Evolutionary conservation across 2,797 vertebrate genomes (phyloP).

Genomic region (Zenarchopterus dispar): DNA sequence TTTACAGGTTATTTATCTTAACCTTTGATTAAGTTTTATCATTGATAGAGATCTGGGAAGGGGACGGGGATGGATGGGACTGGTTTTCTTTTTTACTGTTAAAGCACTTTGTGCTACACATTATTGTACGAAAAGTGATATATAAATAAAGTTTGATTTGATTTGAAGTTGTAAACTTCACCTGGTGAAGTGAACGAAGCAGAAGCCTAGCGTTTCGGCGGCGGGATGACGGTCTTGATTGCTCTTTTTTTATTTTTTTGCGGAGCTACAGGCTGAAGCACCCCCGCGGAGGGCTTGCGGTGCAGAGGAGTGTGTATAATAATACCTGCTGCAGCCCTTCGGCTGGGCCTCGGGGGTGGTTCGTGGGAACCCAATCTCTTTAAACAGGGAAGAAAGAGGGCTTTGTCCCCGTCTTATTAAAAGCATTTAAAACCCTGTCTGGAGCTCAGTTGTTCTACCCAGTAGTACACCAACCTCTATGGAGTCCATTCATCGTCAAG

Average conservation of each 20-base stretch:
- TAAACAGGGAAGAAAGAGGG: slow-evolving; percentile 78
- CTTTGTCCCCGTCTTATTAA: slow-evolving; percentile 83
- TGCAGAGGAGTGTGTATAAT: slow-evolving; percentile 22
- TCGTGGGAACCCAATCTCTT: slow-evolving; percentile 81
- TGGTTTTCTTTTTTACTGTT: no score
- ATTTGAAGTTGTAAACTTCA: no score
- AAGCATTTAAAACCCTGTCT: slow-evolving; percentile 79
- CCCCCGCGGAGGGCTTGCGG: slow-evolving; percentile 29
- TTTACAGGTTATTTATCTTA: no score
- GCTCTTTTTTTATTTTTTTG: slow-evolving; percentile 30
- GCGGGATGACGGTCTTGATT: slow-evolving; percentile 10
- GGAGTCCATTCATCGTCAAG: slow-evolving; percentile 68
- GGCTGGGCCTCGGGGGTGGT: slow-evolving; percentile 68
- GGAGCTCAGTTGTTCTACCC: slow-evolving; percentile 67
- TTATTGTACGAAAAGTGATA: no score
- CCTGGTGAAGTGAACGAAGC: no score
- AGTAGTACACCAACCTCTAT: slow-evolving; percentile 52
- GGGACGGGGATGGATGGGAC: no score
- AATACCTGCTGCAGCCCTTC: slow-evolving; percentile 69
- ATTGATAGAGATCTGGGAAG: no score
- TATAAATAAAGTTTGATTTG: no score
- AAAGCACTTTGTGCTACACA: no score
- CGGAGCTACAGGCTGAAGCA: slow-evolving; percentile 13
- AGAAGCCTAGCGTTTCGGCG: slow-evolving; percentile 1
- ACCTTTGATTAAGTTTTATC: no score